A percentile compares a stretch with the other conserved stretches of the same genome.
Conservation (phyloP, 1,140 invertebrate species). For the Whitmania pigra region DNA sequence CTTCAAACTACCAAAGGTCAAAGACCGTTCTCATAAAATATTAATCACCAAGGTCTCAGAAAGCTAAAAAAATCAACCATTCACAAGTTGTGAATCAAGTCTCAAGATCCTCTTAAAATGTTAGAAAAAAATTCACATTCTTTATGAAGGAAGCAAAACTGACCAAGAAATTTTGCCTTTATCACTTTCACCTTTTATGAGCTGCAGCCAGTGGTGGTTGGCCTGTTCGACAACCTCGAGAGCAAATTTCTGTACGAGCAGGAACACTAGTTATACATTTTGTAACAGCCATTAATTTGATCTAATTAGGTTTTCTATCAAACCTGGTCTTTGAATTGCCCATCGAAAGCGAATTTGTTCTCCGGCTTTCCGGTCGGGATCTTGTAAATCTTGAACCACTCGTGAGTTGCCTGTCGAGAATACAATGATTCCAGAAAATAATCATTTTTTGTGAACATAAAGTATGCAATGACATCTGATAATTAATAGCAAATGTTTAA, state of each 20-base stretch:
- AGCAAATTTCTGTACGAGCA: conserved; percentile 57
- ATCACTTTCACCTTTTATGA: conserved; percentile 42
- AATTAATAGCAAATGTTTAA: no score
- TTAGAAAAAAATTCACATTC: conserved; percentile 9
- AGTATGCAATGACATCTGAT: no score
- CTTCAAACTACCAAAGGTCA: no score
- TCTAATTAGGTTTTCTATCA: neutral
- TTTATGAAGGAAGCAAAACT: conserved; percentile 9
- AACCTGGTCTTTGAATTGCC: conserved; percentile 60
- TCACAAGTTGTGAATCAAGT: no score
- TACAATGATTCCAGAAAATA: neutral
- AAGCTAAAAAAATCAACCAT: no score
- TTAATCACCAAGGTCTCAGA: no score
- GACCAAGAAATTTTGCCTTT: conserved; percentile 43
- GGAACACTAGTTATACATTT: neutral
- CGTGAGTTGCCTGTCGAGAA: conserved; percentile 62
- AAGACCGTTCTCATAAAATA: no score
- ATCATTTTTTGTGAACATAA: no score
- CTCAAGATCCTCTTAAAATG: no score
- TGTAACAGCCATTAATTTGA: neutral
- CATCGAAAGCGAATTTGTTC: conserved; percentile 95
- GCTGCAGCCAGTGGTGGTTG: conserved; percentile 54
- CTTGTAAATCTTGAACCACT: conserved; percentile 99
- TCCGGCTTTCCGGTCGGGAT: conserved; percentile 94
- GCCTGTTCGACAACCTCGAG: conserved; percentile 71